Percentiles rank a stretch among this genome's conserved stretches.
Conservation (phyloP, 2,888 invertebrate species). For the Philereme transversata region DNA sequence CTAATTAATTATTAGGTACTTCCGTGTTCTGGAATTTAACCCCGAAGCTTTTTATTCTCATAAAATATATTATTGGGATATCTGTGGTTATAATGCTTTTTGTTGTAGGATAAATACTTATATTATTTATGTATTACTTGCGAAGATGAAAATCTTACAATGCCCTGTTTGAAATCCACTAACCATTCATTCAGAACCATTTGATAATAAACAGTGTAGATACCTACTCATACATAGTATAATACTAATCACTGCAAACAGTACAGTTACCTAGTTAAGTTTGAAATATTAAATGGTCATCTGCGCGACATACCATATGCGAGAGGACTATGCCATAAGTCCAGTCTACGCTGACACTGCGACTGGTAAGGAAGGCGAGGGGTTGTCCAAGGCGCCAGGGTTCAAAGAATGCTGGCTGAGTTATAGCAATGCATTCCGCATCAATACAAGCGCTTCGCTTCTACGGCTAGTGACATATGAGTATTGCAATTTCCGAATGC, state of each 20-base stretch:
- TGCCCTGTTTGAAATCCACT: too few species aligned
- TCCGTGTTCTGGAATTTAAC: too few species aligned
- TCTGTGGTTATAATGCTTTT: too few species aligned
- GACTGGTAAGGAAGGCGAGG: slow-evolving; percentile 39
- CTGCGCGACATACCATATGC: slow-evolving; percentile 46
- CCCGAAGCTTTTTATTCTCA: too few species aligned
- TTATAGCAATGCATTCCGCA: slow-evolving; percentile 58
- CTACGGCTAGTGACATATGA: slow-evolving; percentile 71
- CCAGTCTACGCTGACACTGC: slow-evolving; percentile 49
- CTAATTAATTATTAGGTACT: too few species aligned
- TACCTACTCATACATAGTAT: slow-evolving; percentile 16
- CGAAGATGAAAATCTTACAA: too few species aligned
- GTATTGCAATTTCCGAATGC: slow-evolving; percentile 77
- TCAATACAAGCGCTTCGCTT: slow-evolving; percentile 65
- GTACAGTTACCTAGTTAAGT: slow-evolving; percentile 41
- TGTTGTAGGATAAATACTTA: not conserved
- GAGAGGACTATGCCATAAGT: slow-evolving; percentile 34
- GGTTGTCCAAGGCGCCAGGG: slow-evolving; percentile 43
- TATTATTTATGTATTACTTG: not conserved
- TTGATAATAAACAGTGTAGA: slow-evolving; percentile 3
- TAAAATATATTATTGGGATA: too few species aligned
- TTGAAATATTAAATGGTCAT: slow-evolving; percentile 56
- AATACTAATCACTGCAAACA: slow-evolving; percentile 29
- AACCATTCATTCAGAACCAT: not conserved
- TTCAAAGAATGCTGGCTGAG: slow-evolving; percentile 52